Base-by-base conservation (phyloP, 2,113 vertebrate genomes). In the Melanotaenia duboulayi region DNA sequence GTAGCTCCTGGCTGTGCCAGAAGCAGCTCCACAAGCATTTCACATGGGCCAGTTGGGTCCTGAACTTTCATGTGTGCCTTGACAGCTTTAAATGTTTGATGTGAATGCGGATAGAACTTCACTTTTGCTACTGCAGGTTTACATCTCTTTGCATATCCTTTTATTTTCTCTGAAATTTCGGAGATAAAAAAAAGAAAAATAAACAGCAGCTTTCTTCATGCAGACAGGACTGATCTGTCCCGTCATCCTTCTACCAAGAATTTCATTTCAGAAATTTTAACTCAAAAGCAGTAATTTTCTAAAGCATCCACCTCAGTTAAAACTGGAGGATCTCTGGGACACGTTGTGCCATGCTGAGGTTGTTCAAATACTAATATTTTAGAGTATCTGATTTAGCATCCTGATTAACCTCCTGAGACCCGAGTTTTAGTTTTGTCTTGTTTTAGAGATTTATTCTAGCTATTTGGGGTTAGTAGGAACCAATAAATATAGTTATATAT, bases 71-170 rank as follows among this genome's bases (percentile, higher is more conserved):
- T 28, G 28, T 28, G 28, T 28, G 28, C 28, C 28, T 28, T 28
- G 28, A 28, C 3, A 28, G 25, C 7, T 51, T 74, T 42, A 37
- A 22, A 71, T 42, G 25, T 39, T 58, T 58, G 48, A 49, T 69
- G 25, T 42, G 52, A 77, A 51, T 64, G 25, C 16, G 54, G 51
- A 78, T 16, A 25, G 39, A 74, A 24, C 39, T 52, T 2, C 11
- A 54, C 10, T 22, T 40, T 19, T 48, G 20, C 40, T 19, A 20
- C 48, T 25, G 22, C 46, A 50, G 17, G 28, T 70, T 64, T 35
- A 35, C 8, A 7, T 35, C 32, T 35, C 28, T 28, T 6, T 28
- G 28, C 6, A 4, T 62, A 35, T 54, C 23, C 19, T 11, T 60
- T 73, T 63, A 66, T 63, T 61, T 60, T 39, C 12, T 63, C 32